phyloP scores from a whole-genome alignment of 2,888 invertebrate species.

The Chouioia cunea region DNA sequence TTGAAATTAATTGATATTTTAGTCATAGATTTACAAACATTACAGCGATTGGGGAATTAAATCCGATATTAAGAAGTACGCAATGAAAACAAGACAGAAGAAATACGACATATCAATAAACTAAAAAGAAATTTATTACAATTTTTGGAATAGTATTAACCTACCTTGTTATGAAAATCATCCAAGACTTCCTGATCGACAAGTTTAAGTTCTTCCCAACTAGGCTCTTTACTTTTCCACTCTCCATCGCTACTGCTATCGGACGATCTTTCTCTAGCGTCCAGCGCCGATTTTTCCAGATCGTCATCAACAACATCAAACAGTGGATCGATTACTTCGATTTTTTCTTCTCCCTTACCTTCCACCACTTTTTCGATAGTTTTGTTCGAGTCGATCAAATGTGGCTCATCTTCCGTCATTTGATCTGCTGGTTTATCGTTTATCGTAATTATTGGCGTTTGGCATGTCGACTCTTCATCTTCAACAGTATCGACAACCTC shows the following conservation, averaged over 20 bases:
- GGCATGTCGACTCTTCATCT: conserved; percentile 11
- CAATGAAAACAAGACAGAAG: no score
- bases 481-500: background rate
- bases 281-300: conserved; percentile 40
- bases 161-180: conserved; percentile 80
- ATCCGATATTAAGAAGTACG: no score
- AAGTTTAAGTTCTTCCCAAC: conserved; percentile 76
- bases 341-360: background rate
- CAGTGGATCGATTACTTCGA: background rate
- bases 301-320: conserved; percentile 27
- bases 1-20: no score
- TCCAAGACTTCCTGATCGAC: conserved; percentile 74
- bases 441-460: background rate
- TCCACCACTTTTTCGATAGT: conserved; percentile 23
- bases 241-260: conserved; percentile 52
- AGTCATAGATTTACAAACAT: no score
- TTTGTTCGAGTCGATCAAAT: conserved; percentile 34
- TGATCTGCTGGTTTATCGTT: background rate
- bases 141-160: no score
- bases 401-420: conserved; percentile 15
- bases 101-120: no score
- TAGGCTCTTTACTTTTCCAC: conserved; percentile 54
- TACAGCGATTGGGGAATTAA: no score
- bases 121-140: no score
- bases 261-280: conserved; percentile 46